A percentile compares a stretch with the other conserved stretches of the same genome.
Conservation (phyloP, 2,888 invertebrate species). For the Myopa testacea region DNA sequence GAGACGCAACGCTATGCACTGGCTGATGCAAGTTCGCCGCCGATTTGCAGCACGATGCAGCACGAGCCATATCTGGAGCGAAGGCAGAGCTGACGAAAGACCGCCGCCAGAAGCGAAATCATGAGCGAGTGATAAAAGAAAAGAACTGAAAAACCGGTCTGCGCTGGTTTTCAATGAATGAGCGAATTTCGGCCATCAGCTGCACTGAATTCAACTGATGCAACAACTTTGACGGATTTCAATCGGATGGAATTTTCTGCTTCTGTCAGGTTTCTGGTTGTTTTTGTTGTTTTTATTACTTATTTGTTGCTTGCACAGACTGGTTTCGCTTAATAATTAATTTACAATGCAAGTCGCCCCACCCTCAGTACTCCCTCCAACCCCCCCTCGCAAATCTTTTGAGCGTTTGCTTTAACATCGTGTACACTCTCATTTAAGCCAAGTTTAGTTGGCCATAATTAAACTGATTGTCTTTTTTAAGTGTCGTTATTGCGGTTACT, state of each 20-base stretch:
- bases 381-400: neutral
- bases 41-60: neutral
- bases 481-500: neutral
- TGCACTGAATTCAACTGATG: neutral
- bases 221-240: neutral
- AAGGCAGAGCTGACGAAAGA: neutral
- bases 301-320: neutral
- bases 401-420: no score
- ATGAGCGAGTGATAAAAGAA: neutral
- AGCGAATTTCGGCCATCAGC: neutral
- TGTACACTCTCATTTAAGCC: neutral
- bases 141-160: neutral
- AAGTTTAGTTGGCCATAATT: neutral
- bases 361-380: neutral
- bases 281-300: neutral
- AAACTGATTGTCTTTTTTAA: neutral
- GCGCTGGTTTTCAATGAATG: neutral
- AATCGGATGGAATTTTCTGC: neutral
- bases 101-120: neutral
- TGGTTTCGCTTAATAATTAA: neutral
- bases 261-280: neutral
- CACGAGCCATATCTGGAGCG: neutral
- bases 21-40: conserved; percentile 28
- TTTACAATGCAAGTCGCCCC: neutral
- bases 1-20: neutral